Conservation (phyloP, 2,888 invertebrate species). For the Drosophila mettleri region DNA sequence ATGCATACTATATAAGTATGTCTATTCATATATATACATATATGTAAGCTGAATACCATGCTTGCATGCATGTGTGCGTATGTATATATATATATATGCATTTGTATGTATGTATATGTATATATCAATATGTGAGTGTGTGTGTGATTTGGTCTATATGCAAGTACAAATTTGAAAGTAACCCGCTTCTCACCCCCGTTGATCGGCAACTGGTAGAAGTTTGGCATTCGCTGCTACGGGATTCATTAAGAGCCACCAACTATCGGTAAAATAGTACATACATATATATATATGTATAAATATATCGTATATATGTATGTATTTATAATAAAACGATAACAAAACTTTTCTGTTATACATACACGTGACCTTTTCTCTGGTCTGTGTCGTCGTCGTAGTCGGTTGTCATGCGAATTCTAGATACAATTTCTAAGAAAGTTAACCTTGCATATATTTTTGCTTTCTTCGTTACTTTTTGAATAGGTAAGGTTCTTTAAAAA, state of each 20-base stretch:
- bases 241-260: slow-evolving; percentile 53
- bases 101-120: slow-evolving; percentile 31
- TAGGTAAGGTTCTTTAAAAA: slow-evolving; percentile 1
- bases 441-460: slow-evolving; percentile 26
- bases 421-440: slow-evolving; percentile 26
- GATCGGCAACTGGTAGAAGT: slow-evolving; percentile 67
- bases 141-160: slow-evolving; percentile 78
- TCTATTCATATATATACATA: too few relatives aligned
- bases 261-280: slow-evolving; percentile 47
- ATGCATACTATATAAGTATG: slow-evolving; percentile 45
- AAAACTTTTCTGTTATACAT: slow-evolving; percentile 72
- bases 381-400: slow-evolving; percentile 26
- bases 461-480: too few relatives aligned
- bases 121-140: slow-evolving; percentile 49
- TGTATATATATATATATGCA: slow-evolving; percentile 19
- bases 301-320: slow-evolving; percentile 5
- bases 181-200: slow-evolving; percentile 80
- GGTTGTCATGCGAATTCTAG: slow-evolving; percentile 49
- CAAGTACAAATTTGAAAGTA: slow-evolving; percentile 79
- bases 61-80: slow-evolving; percentile 30
- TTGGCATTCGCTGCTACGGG: slow-evolving; percentile 34
- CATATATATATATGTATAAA: slow-evolving; percentile 4
- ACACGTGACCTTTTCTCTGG: slow-evolving; percentile 72
- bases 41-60: slow-evolving; percentile 50
- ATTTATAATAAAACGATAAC: slow-evolving; percentile 48